phyloP scores from a whole-genome alignment of 23 tunicate species.

The Oikopleura dioica region DNA sequence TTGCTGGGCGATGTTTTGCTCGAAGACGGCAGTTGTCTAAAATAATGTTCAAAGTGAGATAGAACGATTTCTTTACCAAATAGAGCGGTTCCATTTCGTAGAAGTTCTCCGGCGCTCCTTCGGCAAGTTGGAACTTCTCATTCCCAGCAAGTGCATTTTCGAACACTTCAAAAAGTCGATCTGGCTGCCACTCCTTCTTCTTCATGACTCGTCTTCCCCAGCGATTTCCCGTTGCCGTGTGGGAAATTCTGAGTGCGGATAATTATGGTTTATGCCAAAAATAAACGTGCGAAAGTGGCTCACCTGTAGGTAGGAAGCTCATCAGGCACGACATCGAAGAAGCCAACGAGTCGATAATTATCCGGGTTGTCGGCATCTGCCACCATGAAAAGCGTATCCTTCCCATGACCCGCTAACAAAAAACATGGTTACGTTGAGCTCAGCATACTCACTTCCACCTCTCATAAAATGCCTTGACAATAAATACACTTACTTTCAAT shows the following conservation, averaged over 20 bases:
- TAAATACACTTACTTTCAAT: no score
- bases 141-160: background rate
- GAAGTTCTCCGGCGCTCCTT: conserved; percentile 1
- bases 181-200: background rate
- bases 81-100: background rate
- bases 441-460: no score
- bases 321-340: background rate
- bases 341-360: background rate
- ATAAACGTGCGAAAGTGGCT: no score
- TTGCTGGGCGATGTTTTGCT: background rate
- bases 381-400: background rate
- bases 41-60: no score
- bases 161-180: background rate
- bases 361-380: conserved; percentile 4
- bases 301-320: background rate
- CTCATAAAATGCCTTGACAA: no score
- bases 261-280: no score
- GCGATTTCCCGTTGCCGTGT: background rate
- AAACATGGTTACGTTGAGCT: background rate
- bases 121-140: background rate
- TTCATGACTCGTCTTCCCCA: background rate
- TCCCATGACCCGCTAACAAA: background rate
- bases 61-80: no score
- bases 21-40: background rate
- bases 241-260: no score